Evolutionary conservation across 2,113 vertebrate genomes (phyloP).

Genomic region (Mola mola): DNA sequence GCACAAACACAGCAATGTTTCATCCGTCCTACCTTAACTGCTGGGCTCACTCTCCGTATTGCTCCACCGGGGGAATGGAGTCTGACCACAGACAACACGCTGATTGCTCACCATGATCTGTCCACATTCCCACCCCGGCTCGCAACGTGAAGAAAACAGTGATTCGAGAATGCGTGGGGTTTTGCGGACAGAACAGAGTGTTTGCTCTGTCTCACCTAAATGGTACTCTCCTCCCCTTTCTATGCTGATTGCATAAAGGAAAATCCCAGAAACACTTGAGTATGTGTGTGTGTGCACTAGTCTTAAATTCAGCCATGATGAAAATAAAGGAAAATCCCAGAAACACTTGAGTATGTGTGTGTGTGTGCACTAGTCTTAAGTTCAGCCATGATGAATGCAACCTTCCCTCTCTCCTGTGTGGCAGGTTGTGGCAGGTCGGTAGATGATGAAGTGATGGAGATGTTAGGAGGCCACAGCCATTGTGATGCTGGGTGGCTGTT

Average conservation of each 20-base stretch:
- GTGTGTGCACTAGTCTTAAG: slow-evolving; percentile 1
- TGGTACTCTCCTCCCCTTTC: slow-evolving; percentile 32
- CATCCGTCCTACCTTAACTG: slow-evolving; percentile 61
- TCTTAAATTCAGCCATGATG: too few species aligned
- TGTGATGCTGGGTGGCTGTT: slow-evolving; percentile 82
- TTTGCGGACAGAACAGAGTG: slow-evolving; percentile 46
- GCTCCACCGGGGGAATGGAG: slow-evolving; percentile 63
- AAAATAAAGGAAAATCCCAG: too few species aligned
- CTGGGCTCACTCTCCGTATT: slow-evolving; percentile 50
- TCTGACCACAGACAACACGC: slow-evolving; percentile 77
- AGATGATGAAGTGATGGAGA: slow-evolving; percentile 82
- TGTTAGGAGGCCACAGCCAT: slow-evolving; percentile 80
- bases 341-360: too few species aligned
- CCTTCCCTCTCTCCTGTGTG: slow-evolving; percentile 63
- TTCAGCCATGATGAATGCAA: slow-evolving; percentile 19
- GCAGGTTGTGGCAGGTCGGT: slow-evolving; percentile 60
- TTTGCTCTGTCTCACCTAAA: slow-evolving; percentile 47
- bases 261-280: slow-evolving; percentile 14
- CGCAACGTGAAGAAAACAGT: slow-evolving; percentile 64
- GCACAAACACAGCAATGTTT: slow-evolving; percentile 27
- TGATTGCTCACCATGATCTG: slow-evolving; percentile 74
- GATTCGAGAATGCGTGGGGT: slow-evolving; percentile 68
- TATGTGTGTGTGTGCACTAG: slow-evolving; percentile 24
- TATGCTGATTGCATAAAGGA: too few species aligned
- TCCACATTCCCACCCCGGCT: slow-evolving; percentile 75